phyloP scores from a whole-genome alignment of 2,888 invertebrate species.

The Heliconius charithonia region DNA sequence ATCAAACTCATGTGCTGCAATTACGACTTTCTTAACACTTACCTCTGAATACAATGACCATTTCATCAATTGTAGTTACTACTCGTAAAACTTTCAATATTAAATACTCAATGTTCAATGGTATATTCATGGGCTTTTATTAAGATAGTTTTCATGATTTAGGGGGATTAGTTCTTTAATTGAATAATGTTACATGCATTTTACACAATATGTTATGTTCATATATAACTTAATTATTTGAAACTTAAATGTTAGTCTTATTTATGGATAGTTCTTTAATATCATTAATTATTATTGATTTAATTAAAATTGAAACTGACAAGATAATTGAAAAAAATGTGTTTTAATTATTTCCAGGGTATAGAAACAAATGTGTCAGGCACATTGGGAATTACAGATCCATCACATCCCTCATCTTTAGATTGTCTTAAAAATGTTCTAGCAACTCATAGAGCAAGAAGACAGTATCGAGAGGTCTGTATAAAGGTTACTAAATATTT shows the following conservation, averaged over 20 bases:
- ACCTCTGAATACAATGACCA: too few species aligned
- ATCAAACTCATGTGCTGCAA: too few species aligned
- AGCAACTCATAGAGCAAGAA: slow-evolving; percentile 87
- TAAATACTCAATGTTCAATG: too few species aligned
- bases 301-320: neutral
- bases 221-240: too few species aligned
- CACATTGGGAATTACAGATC: slow-evolving; percentile 68
- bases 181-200: neutral
- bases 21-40: too few species aligned
- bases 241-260: too few species aligned
- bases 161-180: neutral
- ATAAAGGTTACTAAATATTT: neutral
- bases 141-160: neutral
- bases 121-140: neutral
- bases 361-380: slow-evolving; percentile 69
- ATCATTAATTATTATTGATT: too few species aligned
- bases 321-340: neutral
- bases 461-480: slow-evolving; percentile 87
- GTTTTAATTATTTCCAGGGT: slow-evolving; percentile 53
- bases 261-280: too few species aligned
- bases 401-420: slow-evolving; percentile 77
- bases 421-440: slow-evolving; percentile 88
- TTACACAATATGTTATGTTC: neutral
- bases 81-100: too few species aligned
- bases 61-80: too few species aligned